Percentiles rank a stretch among this genome's conserved stretches.
phyloP scores from a whole-genome alignment of 2,113 vertebrate genomes.

The Coryphaenoides rupestris region DNA sequence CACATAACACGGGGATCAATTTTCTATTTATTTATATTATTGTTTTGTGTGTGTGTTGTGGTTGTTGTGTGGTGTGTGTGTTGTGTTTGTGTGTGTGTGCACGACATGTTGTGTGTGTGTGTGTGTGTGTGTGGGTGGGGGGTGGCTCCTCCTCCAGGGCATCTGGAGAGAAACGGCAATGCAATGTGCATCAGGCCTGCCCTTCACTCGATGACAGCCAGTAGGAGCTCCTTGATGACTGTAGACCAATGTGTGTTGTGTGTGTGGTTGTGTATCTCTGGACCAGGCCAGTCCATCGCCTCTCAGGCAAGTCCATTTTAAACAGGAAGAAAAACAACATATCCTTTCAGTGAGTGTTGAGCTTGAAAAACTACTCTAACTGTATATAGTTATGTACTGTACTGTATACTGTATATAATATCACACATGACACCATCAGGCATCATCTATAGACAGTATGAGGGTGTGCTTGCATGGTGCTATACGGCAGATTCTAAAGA shows the following conservation, averaged over 20 bases:
- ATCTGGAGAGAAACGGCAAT: constrained; percentile 63
- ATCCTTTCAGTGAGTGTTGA: no score
- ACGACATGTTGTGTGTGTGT: constrained; percentile 11
- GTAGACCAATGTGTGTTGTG: constrained; percentile 21
- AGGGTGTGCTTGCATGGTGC: no score
- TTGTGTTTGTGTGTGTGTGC: constrained; percentile 11
- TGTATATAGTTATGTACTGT: no score
- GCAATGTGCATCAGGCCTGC: constrained; percentile 68
- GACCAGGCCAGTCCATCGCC: constrained; percentile 6
- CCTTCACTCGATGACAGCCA: constrained; percentile 32
- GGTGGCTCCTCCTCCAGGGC: constrained; percentile 32
- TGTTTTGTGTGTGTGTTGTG: no score
- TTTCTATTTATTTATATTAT: constrained; percentile 5
- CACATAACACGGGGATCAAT: background rate
- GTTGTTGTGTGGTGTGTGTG: no score
- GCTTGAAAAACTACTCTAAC: no score
- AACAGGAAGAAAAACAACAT: background rate
- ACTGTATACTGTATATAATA: no score
- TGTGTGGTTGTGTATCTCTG: constrained; percentile 1
- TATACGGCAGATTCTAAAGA: no score
- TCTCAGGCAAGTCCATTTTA: constrained; percentile 6
- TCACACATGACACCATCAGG: no score
- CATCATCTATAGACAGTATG: no score
- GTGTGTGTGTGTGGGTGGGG: constrained; percentile 4
- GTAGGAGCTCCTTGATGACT: constrained; percentile 28